A percentile compares a stretch with the other conserved stretches of the same genome.
Evolutionary conservation across 2,888 invertebrate species (phyloP).

Genomic region (Dicycla oo): DNA sequence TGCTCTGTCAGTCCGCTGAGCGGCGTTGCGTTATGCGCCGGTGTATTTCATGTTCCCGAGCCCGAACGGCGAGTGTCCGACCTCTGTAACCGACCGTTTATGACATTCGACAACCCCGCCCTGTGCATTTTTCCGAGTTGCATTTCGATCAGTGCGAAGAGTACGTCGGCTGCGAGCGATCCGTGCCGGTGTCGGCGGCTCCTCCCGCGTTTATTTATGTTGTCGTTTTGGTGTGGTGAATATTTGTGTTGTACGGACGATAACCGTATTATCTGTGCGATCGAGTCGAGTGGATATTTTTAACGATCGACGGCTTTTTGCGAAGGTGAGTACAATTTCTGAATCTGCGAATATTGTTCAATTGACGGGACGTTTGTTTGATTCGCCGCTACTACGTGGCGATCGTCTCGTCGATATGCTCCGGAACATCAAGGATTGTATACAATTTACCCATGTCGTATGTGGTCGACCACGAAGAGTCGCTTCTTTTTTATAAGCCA

Average conservation of each 20-base stretch:
- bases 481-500: conserved; percentile 18
- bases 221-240: conserved; percentile 90
- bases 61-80: conserved; percentile 84
- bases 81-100: conserved; percentile 88
- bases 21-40: conserved; percentile 80
- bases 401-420: conserved; percentile 78
- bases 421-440: conserved; percentile 75
- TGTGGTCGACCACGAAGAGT: conserved; percentile 64
- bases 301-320: conserved; percentile 82
- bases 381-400: conserved; percentile 86
- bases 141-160: conserved; percentile 86
- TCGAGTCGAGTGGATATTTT: conserved; percentile 88
- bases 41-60: conserved; percentile 75
- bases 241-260: conserved; percentile 89
- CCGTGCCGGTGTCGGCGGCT: conserved; percentile 78
- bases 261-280: conserved; percentile 90
- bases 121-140: conserved; percentile 87
- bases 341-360: conserved; percentile 74
- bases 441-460: conserved; percentile 50
- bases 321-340: conserved; percentile 84
- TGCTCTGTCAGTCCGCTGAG: conserved; percentile 81
- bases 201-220: conserved; percentile 89
- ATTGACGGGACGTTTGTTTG: conserved; percentile 74
- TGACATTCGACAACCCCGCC: conserved; percentile 90
- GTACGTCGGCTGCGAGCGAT: conserved; percentile 80